A percentile compares a stretch with the other conserved stretches of the same genome.
These are phyloP conservation scores for Bombycilla garrulus DNA, from an alignment of 2,113 vertebrate genomes.

Conservation along the genomic window DNA sequence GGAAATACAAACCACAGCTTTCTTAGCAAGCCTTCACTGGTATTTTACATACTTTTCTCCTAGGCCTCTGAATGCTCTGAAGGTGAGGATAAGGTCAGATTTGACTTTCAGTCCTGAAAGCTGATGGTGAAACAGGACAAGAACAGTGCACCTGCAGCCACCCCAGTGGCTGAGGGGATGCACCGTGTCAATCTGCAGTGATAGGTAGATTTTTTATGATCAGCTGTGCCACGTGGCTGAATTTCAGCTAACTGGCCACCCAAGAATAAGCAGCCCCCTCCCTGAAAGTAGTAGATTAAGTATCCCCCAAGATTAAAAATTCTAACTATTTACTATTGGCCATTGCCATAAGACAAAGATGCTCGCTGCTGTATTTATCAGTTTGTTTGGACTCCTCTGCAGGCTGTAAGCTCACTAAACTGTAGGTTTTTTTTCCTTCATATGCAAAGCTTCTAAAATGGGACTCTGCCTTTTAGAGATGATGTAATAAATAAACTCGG, in stretches of 20 bases:
- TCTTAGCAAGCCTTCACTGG: not conserved
- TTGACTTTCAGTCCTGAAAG: not conserved
- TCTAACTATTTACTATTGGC: not conserved
- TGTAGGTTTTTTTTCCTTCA: not conserved
- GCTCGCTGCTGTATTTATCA: not conserved
- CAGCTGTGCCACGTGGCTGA: not conserved
- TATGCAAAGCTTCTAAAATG: not conserved
- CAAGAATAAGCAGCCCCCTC: not conserved
- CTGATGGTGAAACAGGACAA: not conserved
- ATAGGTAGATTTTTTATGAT: not conserved
- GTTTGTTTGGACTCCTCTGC: not conserved
- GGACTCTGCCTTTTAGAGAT: not conserved
- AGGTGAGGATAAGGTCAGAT: not conserved
- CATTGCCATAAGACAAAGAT: not conserved
- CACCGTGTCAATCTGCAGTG: not conserved
- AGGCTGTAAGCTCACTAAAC: not conserved
- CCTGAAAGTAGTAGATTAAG: not conserved
- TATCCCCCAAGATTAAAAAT: not conserved
- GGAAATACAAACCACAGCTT: not conserved
- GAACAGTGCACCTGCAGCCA: not conserved
- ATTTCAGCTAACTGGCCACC: not conserved
- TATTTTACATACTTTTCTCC: not conserved
- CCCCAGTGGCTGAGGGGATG: not conserved
- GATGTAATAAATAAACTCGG: not conserved
- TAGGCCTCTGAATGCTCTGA: not conserved